Conservation (phyloP, 2,888 invertebrate species). For the Synergus itoensis region DNA sequence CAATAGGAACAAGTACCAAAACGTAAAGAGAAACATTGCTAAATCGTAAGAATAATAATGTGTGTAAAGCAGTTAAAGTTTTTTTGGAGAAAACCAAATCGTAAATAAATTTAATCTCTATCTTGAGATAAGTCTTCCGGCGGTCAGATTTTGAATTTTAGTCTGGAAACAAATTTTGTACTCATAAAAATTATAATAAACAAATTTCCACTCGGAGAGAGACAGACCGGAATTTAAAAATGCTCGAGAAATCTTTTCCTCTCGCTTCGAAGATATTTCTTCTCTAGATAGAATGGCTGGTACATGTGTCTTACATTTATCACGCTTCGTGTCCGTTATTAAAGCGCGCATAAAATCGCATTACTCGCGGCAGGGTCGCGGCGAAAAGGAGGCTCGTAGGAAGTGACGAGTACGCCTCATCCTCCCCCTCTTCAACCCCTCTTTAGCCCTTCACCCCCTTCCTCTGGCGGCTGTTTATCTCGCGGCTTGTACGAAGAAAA, state of each 20-base stretch:
- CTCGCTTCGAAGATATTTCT: constrained; percentile 17
- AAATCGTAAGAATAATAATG: no score
- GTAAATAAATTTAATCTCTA: background rate
- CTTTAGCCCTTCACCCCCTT: background rate
- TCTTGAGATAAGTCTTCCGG: no score
- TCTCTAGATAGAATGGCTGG: constrained; percentile 47
- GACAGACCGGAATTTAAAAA: constrained; percentile 51
- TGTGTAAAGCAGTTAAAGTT: background rate
- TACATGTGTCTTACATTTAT: constrained; percentile 62
- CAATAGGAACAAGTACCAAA: background rate
- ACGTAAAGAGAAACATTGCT: background rate
- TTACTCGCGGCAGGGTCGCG: constrained; percentile 23
- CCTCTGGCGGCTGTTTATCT: constrained; percentile 56
- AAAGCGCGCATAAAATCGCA: constrained; percentile 43
- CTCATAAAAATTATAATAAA: background rate
- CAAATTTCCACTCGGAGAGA: constrained; percentile 44
- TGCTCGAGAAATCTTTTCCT: constrained; percentile 52
- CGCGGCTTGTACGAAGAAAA: constrained; percentile 52
- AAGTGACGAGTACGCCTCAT: constrained; percentile 27
- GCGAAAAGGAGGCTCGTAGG: constrained; percentile 11
- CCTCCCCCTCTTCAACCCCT: background rate
- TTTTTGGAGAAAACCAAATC: background rate
- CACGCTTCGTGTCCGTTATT: constrained; percentile 53
- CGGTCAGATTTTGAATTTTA: no score
- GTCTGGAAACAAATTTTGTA: no score